Percentiles rank a stretch among this genome's conserved stretches.
These are phyloP conservation scores for Micromesistius poutassou DNA, from an alignment of 2,797 vertebrate species.

Conservation along the genomic window DNA sequence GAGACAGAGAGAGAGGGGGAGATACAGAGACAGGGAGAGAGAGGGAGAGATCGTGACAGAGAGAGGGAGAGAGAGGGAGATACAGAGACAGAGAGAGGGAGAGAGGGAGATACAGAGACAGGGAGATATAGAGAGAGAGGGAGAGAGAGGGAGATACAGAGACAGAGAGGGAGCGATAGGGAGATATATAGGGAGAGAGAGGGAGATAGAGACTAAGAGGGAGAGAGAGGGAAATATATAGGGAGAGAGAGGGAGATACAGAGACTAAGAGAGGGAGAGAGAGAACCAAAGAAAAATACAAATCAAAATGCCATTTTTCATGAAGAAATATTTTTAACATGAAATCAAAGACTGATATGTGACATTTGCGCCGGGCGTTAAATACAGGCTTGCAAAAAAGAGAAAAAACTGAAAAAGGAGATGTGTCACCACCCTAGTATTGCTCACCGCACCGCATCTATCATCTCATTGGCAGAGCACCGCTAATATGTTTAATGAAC, in stretches of 20 bases:
- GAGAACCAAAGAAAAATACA: slow-evolving; percentile 59
- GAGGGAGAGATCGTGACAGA: slow-evolving; percentile 10
- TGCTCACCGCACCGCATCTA: slow-evolving; percentile 39
- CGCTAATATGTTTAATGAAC: slow-evolving; percentile 70
- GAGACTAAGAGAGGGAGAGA: too few relatives aligned
- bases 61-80: too few relatives aligned
- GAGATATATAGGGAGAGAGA: too few relatives aligned
- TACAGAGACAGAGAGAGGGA: too few relatives aligned
- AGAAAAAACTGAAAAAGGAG: not conserved
- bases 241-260: too few relatives aligned
- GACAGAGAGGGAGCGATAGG: too few relatives aligned
- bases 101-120: too few relatives aligned
- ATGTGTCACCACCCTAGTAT: slow-evolving; percentile 45
- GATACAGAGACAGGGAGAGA: not conserved
- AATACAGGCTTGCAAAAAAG: slow-evolving; percentile 51
- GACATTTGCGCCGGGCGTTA: slow-evolving; percentile 43
- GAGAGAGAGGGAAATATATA: too few relatives aligned
- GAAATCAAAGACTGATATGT: slow-evolving; percentile 30
- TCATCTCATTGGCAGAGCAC: slow-evolving; percentile 58
- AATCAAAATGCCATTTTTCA: slow-evolving; percentile 53
- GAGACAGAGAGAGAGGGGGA: not conserved
- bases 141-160: too few relatives aligned
- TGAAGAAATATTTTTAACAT: slow-evolving; percentile 31
- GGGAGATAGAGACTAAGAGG: too few relatives aligned
- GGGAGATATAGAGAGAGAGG: too few relatives aligned